These are phyloP conservation scores for Seriola quinqueradiata DNA, from an alignment of 2,113 vertebrate genomes.

Conservation along the genomic window DNA sequence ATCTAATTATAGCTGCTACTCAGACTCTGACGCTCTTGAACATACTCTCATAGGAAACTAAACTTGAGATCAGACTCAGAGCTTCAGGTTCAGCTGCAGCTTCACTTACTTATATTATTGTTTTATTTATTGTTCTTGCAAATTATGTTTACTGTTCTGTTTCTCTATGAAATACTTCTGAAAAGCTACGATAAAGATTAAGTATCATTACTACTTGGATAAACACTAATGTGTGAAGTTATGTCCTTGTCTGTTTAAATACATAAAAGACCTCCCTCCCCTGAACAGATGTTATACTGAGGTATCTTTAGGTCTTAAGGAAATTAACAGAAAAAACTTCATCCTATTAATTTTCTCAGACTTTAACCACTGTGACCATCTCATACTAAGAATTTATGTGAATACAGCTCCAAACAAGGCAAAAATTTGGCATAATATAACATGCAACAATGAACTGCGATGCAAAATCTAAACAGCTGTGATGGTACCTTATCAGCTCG, in stretches of 20 bases:
- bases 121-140: not conserved
- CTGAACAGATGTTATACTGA: too few species aligned
- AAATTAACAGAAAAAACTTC: too few species aligned
- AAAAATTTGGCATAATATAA: not conserved
- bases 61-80: not conserved
- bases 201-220: too few species aligned
- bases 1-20: not conserved
- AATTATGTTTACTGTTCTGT: not conserved
- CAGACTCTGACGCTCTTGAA: not conserved
- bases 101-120: not conserved
- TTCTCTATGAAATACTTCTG: not conserved
- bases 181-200: not conserved
- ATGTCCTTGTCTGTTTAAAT: too few species aligned
- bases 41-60: not conserved
- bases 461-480: not conserved
- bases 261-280: too few species aligned
- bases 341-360: too few species aligned
- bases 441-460: not conserved
- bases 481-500: slow-evolving; percentile 93
- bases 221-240: too few species aligned
- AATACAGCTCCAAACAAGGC: not conserved
- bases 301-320: too few species aligned
- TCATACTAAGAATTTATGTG: not conserved
- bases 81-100: not conserved
- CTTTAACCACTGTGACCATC: too few species aligned